These are phyloP conservation scores for Acrobasis repandana DNA, from an alignment of 2,888 invertebrate species.

Conservation along the genomic window DNA sequence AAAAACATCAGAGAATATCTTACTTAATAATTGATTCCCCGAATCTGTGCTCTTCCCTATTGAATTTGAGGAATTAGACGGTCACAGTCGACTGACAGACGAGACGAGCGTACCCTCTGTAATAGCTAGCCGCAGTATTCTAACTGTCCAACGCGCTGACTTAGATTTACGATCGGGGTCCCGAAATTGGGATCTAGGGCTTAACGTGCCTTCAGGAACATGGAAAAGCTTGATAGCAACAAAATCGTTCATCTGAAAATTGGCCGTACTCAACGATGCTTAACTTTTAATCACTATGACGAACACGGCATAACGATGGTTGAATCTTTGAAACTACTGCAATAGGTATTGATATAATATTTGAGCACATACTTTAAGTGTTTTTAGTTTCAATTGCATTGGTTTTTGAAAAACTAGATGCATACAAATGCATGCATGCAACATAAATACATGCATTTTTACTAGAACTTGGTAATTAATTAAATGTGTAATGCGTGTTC, in stretches of 20 bases:
- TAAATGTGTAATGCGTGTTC: too few relatives aligned
- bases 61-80: slow-evolving; percentile 7
- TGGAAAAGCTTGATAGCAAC: slow-evolving; percentile 9
- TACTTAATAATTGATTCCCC: neutral
- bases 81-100: neutral
- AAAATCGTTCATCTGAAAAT: neutral
- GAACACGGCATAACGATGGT: neutral
- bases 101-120: neutral
- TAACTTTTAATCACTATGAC: slow-evolving; percentile 5
- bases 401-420: too few relatives aligned
- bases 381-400: too few relatives aligned
- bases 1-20: neutral
- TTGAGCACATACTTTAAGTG: too few relatives aligned
- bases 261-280: slow-evolving; percentile 1
- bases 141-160: slow-evolving; percentile 3
- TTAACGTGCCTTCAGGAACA: slow-evolving; percentile 11
- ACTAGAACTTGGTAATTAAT: too few relatives aligned
- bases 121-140: slow-evolving; percentile 3
- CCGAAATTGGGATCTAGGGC: slow-evolving; percentile 7
- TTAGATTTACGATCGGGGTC: slow-evolving; percentile 11
- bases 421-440: too few relatives aligned
- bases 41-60: neutral
- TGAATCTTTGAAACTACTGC: too few relatives aligned
- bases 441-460: too few relatives aligned
- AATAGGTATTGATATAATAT: too few relatives aligned